phyloP scores from a whole-genome alignment of 2,888 invertebrate genomes.

The Sphecodes monilicornis region DNA sequence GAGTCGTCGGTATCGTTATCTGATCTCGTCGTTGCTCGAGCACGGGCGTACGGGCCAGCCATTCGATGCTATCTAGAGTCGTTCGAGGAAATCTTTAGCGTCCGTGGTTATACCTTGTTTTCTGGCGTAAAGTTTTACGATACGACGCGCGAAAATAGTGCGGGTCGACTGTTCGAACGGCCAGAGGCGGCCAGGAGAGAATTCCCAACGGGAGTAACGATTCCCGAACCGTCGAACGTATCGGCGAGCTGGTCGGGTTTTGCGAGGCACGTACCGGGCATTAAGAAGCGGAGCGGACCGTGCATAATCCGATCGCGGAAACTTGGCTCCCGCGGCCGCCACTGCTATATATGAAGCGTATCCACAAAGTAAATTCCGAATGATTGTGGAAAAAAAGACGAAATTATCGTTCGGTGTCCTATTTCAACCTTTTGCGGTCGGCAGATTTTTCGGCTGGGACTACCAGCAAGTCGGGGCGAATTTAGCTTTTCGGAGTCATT shows the following conservation, averaged over 20 bases:
- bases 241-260: neutral
- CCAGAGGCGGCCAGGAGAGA: neutral
- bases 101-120: conserved; percentile 20
- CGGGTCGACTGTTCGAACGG: neutral
- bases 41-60: neutral
- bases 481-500: no score
- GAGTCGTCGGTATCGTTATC: conserved; percentile 31
- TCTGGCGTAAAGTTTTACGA: conserved; percentile 43
- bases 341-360: neutral
- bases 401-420: neutral
- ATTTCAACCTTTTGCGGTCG: no score
- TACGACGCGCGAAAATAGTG: conserved; percentile 39
- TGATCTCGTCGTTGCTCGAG: conserved; percentile 25
- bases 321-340: neutral
- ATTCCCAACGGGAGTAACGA: neutral
- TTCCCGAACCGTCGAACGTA: neutral
- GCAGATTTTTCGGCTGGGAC: no score
- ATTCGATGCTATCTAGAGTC: conserved; percentile 39
- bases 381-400: neutral
- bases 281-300: conserved; percentile 16
- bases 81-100: conserved; percentile 48
- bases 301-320: conserved; percentile 19
- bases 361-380: neutral
- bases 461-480: no score
- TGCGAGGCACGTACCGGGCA: conserved; percentile 27